Percentiles rank a stretch among this genome's conserved stretches.
Evolutionary conservation across 1,140 invertebrate genomes (phyloP).

Genomic region (Bombyx mori): ASM3026992v2 NC_085117.1:9528001-9528500

Average conservation of each 20-base stretch:
- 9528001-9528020: no score
- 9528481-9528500: background rate
- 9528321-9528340: background rate
- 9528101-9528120: no score
- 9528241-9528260: conserved; percentile 30
- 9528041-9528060: no score
- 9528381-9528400: no score
- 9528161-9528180: background rate
- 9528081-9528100: no score
- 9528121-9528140: no score
- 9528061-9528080: no score
- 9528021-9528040: no score
- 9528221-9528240: conserved; percentile 31
- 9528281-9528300: conserved; percentile 17
- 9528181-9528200: conserved; percentile 4
- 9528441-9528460: conserved; percentile 1
- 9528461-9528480: background rate
- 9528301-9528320: conserved; percentile 25
- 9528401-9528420: no score
- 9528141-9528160: background rate
- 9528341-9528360: no score
- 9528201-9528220: conserved; percentile 6
- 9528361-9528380: no score
- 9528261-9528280: conserved; percentile 25
- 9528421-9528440: background rate